A percentile compares a stretch with the other conserved stretches of the same genome.
Evolutionary conservation across 2,888 invertebrate species (phyloP).

Genomic region (Amorpha juglandis): DNA sequence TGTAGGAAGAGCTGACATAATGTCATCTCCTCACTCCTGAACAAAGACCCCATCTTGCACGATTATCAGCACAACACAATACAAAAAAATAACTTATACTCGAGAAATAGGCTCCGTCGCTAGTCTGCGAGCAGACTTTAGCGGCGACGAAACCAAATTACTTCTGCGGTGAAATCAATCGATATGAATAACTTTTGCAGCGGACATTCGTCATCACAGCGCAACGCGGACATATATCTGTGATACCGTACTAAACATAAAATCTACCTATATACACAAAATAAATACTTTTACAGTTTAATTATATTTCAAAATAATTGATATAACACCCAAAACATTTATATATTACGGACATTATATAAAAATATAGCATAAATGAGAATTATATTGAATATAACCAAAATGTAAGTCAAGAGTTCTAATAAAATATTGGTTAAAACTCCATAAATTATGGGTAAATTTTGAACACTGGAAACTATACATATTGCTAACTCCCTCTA

Average conservation of each 20-base stretch:
- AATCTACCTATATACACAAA: background rate
- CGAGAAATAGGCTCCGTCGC: constrained; percentile 66
- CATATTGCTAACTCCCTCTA: background rate
- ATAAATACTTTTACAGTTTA: background rate
- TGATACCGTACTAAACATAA: constrained; percentile 41
- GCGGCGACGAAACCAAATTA: constrained; percentile 75
- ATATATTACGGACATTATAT: background rate
- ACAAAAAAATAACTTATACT: constrained; percentile 54
- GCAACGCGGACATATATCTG: constrained; percentile 53
- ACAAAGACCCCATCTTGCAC: constrained; percentile 92
- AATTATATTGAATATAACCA: background rate
- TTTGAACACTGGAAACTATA: background rate
- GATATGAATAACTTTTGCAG: constrained; percentile 53
- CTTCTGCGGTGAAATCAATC: constrained; percentile 63
- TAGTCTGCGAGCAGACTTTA: constrained; percentile 74
- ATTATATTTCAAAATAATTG: background rate
- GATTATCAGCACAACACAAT: constrained; percentile 59
- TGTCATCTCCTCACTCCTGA: constrained; percentile 99
- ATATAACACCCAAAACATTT: background rate
- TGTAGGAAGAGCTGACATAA: constrained; percentile 99
- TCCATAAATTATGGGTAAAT: background rate
- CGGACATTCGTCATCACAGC: constrained; percentile 57
- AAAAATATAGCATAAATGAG: background rate
- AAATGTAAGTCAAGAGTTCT: background rate
- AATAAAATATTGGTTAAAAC: background rate